Evolutionary conservation across 2,113 vertebrate species (phyloP).

Genomic region (Odocoileus hemionus): DNA sequence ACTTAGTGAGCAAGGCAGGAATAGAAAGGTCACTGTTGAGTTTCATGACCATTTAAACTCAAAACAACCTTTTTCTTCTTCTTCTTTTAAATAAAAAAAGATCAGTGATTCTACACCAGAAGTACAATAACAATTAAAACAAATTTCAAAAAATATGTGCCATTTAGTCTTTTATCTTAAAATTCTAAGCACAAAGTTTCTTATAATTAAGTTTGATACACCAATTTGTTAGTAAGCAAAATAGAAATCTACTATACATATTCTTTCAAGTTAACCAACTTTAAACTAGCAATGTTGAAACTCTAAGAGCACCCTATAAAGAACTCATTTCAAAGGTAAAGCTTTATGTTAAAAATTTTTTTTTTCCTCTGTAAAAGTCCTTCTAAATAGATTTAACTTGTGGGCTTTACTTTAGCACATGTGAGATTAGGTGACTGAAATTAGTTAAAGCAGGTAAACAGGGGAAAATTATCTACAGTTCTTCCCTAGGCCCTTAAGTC

Average conservation of each 20-base stretch:
- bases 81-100: slow-evolving; percentile 39
- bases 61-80: not conserved
- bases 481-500: not conserved
- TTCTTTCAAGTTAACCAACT: slow-evolving; percentile 29
- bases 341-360: slow-evolving; percentile 29
- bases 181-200: slow-evolving; percentile 51
- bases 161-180: slow-evolving; percentile 51
- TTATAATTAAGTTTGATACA: slow-evolving; percentile 48
- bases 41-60: slow-evolving; percentile 49
- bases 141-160: slow-evolving; percentile 49
- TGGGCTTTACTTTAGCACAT: not conserved
- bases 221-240: slow-evolving; percentile 46
- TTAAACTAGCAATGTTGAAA: slow-evolving; percentile 48
- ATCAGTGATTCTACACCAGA: slow-evolving; percentile 38
- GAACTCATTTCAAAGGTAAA: slow-evolving; percentile 60
- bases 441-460: not conserved
- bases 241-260: slow-evolving; percentile 47
- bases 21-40: slow-evolving; percentile 12
- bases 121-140: slow-evolving; percentile 46
- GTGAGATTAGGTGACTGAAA: not conserved
- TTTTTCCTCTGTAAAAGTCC: slow-evolving; percentile 34
- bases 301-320: slow-evolving; percentile 46
- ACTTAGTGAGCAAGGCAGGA: not conserved
- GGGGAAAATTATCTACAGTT: not conserved
- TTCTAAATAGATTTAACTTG: slow-evolving; percentile 53